These are phyloP conservation scores for Eonycteris spelaea DNA, from an alignment of 2,113 vertebrate species.

Conservation along the genomic window DNA sequence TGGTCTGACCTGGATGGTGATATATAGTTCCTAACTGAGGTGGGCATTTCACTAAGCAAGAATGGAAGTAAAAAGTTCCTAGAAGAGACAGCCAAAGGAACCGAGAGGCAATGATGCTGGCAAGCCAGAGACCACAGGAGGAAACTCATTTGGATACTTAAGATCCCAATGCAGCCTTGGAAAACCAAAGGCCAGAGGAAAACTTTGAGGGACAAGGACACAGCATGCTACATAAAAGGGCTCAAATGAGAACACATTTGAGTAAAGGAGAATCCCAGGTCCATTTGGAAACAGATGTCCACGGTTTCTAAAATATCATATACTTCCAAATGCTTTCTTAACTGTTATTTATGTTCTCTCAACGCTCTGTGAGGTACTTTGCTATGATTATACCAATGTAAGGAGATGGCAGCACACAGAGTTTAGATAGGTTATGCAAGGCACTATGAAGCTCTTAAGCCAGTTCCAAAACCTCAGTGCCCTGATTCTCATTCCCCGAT, in stretches of 20 bases:
- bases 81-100: neutral
- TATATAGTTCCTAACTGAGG: neutral
- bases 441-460: neutral
- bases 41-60: neutral
- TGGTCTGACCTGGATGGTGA: neutral
- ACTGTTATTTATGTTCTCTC: neutral
- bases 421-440: neutral
- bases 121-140: neutral
- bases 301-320: neutral
- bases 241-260: neutral
- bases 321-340: constrained; percentile 3
- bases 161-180: neutral
- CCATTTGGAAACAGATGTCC: neutral
- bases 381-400: neutral
- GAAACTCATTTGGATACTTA: neutral
- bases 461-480: neutral
- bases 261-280: neutral
- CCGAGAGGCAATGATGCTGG: neutral
- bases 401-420: neutral
- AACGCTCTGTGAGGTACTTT: neutral
- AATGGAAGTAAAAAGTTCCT: neutral
- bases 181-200: neutral
- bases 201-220: neutral
- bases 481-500: neutral
- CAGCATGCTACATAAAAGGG: neutral